phyloP scores from a whole-genome alignment of 2,797 vertebrate genomes.

The Melanotaenia pygmaea region DNA sequence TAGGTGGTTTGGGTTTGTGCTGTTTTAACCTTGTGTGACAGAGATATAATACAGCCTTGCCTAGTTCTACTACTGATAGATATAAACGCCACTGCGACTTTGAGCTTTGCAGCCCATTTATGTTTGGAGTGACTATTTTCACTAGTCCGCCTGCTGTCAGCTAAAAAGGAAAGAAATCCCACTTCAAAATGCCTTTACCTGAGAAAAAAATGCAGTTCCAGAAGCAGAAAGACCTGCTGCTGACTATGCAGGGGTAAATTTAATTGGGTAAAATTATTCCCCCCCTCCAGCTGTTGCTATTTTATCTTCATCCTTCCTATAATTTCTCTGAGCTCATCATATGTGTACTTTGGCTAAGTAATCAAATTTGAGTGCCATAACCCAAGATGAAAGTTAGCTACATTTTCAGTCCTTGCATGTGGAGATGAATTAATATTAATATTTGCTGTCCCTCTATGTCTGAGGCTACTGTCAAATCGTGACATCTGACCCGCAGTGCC shows the following conservation, averaged over 20 bases:
- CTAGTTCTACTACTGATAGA: not conserved
- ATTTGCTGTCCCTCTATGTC: not conserved
- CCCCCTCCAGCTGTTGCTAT: not conserved
- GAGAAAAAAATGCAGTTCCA: no score
- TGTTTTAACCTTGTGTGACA: not conserved
- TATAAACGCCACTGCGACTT: not conserved
- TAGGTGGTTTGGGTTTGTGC: not conserved
- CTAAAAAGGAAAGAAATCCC: not conserved
- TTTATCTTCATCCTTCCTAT: not conserved
- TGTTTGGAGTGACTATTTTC: not conserved
- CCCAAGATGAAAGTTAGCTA: not conserved
- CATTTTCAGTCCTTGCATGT: not conserved
- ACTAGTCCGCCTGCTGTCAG: not conserved
- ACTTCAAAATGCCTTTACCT: not conserved
- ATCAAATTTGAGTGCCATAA: not conserved
- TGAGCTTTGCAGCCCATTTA: not conserved
- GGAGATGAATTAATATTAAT: not conserved
- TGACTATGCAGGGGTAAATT: conserved; percentile 1
- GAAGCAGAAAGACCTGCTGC: not conserved
- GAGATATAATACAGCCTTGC: not conserved
- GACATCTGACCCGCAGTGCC: not conserved
- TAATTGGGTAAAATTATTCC: not conserved
- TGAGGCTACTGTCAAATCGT: not conserved
- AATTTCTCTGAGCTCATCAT: not conserved
- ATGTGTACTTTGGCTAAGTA: not conserved